A percentile compares a stretch with the other conserved stretches of the same genome.
These are phyloP conservation scores for Lobophora halterata DNA, from an alignment of 2,888 invertebrate genomes.

Conservation along the genomic window DNA sequence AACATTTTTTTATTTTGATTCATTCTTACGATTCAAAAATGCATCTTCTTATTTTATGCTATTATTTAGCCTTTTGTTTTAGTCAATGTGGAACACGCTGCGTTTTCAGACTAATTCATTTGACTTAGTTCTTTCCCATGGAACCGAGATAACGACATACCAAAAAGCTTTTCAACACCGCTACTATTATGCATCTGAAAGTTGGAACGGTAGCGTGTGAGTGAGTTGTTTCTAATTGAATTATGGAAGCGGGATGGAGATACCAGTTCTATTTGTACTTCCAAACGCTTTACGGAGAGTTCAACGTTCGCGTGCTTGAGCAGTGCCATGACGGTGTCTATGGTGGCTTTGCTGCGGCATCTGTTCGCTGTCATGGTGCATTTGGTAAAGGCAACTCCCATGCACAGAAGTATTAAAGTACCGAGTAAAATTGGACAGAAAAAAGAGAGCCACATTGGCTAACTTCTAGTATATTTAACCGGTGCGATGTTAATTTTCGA, in stretches of 20 bases:
- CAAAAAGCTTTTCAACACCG: slow-evolving; percentile 15
- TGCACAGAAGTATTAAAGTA: too few relatives aligned
- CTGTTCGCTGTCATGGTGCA: slow-evolving; percentile 7
- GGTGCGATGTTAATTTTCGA: too few relatives aligned
- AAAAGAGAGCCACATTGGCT: too few relatives aligned
- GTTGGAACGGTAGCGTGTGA: slow-evolving; percentile 32
- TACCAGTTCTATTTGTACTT: slow-evolving; percentile 50
- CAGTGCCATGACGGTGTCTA: slow-evolving; percentile 42
- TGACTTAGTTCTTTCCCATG: neutral
- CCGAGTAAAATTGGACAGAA: too few relatives aligned
- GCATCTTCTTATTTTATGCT: slow-evolving; percentile 4
- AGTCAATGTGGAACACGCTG: neutral
- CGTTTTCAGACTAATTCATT: too few relatives aligned
- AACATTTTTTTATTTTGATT: too few relatives aligned
- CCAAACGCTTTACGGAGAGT: slow-evolving; percentile 55
- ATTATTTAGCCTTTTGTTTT: neutral
- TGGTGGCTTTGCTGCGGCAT: slow-evolving; percentile 1
- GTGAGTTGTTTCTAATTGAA: slow-evolving; percentile 37
- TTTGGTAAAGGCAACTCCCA: too few relatives aligned
- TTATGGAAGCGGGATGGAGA: slow-evolving; percentile 43
- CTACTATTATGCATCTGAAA: slow-evolving; percentile 27
- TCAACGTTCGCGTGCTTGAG: slow-evolving; percentile 65
- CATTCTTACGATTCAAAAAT: too few relatives aligned
- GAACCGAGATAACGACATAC: slow-evolving; percentile 9
- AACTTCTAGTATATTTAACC: too few relatives aligned